Conservation (phyloP, 1,140 invertebrate genomes). For the Yoshiicerus persimilis region DNA sequence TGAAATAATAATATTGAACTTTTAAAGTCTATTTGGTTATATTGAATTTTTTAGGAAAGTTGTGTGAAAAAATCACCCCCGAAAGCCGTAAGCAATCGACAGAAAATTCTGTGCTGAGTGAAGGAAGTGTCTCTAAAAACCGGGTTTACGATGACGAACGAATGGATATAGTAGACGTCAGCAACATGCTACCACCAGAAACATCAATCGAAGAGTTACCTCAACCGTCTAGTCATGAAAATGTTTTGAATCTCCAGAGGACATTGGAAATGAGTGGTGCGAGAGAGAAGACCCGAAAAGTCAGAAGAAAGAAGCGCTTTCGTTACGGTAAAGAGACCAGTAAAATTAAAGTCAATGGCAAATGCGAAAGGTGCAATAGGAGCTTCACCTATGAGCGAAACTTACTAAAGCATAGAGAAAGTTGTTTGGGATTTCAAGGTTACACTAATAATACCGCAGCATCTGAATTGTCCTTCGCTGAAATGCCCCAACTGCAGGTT, state of each 20-base stretch:
- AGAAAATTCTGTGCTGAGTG: too few relatives aligned
- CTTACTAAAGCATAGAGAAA: background rate
- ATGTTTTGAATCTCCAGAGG: background rate
- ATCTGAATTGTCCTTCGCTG: background rate
- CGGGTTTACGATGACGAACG: background rate
- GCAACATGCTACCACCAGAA: background rate
- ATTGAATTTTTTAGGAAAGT: too few relatives aligned
- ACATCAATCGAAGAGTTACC: background rate
- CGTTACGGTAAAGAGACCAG: background rate
- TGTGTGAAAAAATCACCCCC: too few relatives aligned
- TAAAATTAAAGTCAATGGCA: background rate
- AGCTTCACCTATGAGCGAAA: background rate
- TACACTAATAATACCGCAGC: background rate
- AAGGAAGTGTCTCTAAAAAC: background rate
- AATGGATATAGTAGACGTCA: background rate
- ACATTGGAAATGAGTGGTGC: background rate
- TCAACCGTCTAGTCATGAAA: background rate
- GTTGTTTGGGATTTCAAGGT: background rate
- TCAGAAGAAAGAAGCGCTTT: background rate
- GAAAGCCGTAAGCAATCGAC: too few relatives aligned
- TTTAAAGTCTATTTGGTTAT: too few relatives aligned
- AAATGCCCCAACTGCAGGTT: background rate
- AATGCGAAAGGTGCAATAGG: background rate
- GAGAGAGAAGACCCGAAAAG: background rate
- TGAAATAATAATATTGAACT: too few relatives aligned